Conservation (phyloP, 92 coral and sea anemone genomes). For the Meandrina meandrites region DNA sequence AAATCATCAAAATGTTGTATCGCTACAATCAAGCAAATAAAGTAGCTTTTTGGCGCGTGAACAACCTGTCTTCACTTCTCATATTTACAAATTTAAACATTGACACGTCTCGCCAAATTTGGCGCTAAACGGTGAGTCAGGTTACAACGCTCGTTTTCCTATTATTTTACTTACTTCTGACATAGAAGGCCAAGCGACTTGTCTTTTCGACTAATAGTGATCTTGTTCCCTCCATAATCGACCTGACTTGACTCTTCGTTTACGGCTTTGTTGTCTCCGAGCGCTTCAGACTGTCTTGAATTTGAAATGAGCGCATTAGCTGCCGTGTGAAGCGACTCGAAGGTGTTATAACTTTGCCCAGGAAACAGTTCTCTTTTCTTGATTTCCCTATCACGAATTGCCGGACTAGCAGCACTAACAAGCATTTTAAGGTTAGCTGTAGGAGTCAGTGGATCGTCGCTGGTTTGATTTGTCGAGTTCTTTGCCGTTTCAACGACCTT, state of each 20-base stretch:
- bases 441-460: slow-evolving; percentile 92
- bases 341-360: slow-evolving; percentile 51
- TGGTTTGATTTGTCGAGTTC: slow-evolving; percentile 9
- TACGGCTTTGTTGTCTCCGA: slow-evolving; percentile 2
- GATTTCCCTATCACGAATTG: slow-evolving; percentile 92
- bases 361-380: slow-evolving; percentile 92
- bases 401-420: slow-evolving; percentile 98
- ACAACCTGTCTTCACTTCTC: slow-evolving; percentile 14
- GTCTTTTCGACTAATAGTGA: slow-evolving; percentile 91
- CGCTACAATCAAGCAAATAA: background rate
- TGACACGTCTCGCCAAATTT: slow-evolving; percentile 55
- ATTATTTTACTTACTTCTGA: slow-evolving; percentile 78
- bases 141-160: background rate
- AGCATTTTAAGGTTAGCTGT: slow-evolving; percentile 97
- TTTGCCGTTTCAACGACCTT: slow-evolving; percentile 46
- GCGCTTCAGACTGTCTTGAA: slow-evolving; percentile 25
- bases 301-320: slow-evolving; percentile 36
- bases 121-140: slow-evolving; percentile 70
- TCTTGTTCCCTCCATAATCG: slow-evolving; percentile 63
- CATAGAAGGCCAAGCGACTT: slow-evolving; percentile 97
- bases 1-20: background rate
- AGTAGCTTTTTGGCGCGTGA: slow-evolving; percentile 34
- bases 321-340: slow-evolving; percentile 49
- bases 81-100: slow-evolving; percentile 81
- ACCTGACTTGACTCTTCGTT: slow-evolving; percentile 21